These are phyloP conservation scores for Kryptolebias marmoratus DNA, from an alignment of 2,113 vertebrate genomes.

Conservation along the genomic window DNA sequence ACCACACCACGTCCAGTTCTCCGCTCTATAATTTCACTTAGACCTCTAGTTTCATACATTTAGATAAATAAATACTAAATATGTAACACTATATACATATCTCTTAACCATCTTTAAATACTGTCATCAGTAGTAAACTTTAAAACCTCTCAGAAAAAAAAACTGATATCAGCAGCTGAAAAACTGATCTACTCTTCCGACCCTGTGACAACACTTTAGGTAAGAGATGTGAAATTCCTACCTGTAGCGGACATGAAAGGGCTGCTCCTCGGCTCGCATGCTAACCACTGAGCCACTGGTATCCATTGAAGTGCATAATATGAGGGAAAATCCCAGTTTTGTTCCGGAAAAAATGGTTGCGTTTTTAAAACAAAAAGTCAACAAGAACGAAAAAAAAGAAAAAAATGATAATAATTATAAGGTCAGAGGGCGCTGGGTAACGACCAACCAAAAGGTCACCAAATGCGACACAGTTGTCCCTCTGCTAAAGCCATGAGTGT, in stretches of 20 bases:
- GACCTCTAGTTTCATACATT: not conserved
- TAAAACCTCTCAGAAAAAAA: not conserved
- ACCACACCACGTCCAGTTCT: not conserved
- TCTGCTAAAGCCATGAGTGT: conserved; percentile 43
- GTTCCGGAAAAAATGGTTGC: conserved; percentile 70
- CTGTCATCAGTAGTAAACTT: not conserved
- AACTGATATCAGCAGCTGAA: not conserved
- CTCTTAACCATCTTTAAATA: too few relatives aligned
- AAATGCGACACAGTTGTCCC: conserved; percentile 6
- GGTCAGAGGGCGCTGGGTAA: too few relatives aligned
- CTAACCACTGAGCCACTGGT: conserved; percentile 84
- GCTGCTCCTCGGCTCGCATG: conserved; percentile 86
- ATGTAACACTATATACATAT: too few relatives aligned
- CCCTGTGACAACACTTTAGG: conserved; percentile 12
- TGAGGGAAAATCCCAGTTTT: conserved; percentile 76
- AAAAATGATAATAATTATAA: not conserved
- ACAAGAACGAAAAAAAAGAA: conserved; percentile 3
- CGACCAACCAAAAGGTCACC: conserved; percentile 9
- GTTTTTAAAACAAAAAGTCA: conserved; percentile 36
- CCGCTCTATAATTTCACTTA: not conserved
- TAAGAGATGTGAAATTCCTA: conserved; percentile 78
- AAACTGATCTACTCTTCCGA: not conserved
- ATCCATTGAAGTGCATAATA: conserved; percentile 92
- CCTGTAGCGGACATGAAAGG: conserved; percentile 96
- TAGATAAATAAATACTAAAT: too few relatives aligned